phyloP scores from a whole-genome alignment of 2,888 invertebrate species.

The Papilio protenor region DNA sequence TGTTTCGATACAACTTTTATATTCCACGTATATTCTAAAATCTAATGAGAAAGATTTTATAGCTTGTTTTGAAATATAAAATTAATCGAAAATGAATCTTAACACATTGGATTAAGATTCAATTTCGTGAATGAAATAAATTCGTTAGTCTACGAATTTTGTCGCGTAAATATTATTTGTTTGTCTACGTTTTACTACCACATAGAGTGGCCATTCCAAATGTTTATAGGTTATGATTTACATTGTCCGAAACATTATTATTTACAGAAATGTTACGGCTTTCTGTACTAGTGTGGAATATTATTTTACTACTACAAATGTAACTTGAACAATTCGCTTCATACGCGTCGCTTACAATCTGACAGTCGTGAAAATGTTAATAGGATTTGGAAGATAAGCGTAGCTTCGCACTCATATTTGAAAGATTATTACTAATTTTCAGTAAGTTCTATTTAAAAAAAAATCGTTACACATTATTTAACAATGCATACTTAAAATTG shows the following conservation, averaged over 20 bases:
- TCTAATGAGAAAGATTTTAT: conserved; percentile 4
- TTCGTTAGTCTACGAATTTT: neutral
- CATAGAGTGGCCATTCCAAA: neutral
- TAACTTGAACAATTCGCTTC: too few species aligned
- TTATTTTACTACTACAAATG: too few species aligned
- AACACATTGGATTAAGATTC: neutral
- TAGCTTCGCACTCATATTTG: too few species aligned
- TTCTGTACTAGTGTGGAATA: too few species aligned
- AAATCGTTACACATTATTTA: too few species aligned
- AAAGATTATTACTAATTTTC: too few species aligned
- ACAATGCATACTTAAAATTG: too few species aligned
- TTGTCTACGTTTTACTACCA: conserved; percentile 8
- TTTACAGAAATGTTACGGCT: neutral
- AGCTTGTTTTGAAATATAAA: neutral
- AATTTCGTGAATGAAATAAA: neutral
- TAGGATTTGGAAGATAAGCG: too few species aligned
- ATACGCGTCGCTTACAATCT: too few species aligned
- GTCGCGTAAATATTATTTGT: neutral
- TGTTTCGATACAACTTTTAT: neutral
- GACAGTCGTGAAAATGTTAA: too few species aligned
- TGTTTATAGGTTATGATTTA: neutral
- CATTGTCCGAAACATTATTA: conserved; percentile 13
- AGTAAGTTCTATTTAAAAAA: too few species aligned
- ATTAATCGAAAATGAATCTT: neutral
- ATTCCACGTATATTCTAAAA: neutral